phyloP scores from a whole-genome alignment of 2,113 vertebrate genomes.

The Lycaon pictus region DNA sequence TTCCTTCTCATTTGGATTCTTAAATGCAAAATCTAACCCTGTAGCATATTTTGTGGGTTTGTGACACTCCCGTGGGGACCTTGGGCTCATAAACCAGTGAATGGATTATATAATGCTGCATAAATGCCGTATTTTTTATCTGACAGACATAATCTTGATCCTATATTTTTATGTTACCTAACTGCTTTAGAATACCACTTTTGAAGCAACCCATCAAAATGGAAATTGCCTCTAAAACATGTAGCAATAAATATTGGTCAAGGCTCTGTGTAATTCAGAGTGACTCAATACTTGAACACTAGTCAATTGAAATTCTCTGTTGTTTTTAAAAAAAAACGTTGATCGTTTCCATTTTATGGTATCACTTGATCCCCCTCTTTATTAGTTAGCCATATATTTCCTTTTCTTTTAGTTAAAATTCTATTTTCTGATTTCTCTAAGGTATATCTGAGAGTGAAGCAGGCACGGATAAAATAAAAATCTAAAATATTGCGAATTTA shows the following conservation, averaged over 20 bases:
- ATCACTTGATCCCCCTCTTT: slow-evolving; percentile 30
- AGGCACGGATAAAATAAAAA: not conserved
- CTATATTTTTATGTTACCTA: slow-evolving; percentile 88
- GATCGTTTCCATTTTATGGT: slow-evolving; percentile 60
- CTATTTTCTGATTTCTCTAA: slow-evolving; percentile 12
- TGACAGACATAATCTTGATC: slow-evolving; percentile 88
- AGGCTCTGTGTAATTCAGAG: slow-evolving; percentile 75
- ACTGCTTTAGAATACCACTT: slow-evolving; percentile 86
- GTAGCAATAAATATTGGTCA: slow-evolving; percentile 87
- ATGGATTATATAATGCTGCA: slow-evolving; percentile 88
- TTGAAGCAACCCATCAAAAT: slow-evolving; percentile 87
- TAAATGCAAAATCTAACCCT: slow-evolving; percentile 76
- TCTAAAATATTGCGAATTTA: slow-evolving; percentile 1
- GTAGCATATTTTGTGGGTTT: slow-evolving; percentile 80
- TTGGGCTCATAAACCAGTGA: slow-evolving; percentile 82
- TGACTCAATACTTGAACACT: slow-evolving; percentile 70
- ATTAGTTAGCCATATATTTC: not conserved
- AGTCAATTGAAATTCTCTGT: slow-evolving; percentile 64
- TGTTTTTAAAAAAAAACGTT: slow-evolving; percentile 49
- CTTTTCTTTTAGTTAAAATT: slow-evolving; percentile 47
- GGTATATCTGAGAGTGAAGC: slow-evolving; percentile 9
- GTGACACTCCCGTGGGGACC: slow-evolving; percentile 79
- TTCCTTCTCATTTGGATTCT: slow-evolving; percentile 78
- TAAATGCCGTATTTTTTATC: slow-evolving; percentile 88
- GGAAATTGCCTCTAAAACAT: slow-evolving; percentile 88